Conservation (phyloP, 2,113 vertebrate genomes). For the Ornithorhynchus anatinus region DNA sequence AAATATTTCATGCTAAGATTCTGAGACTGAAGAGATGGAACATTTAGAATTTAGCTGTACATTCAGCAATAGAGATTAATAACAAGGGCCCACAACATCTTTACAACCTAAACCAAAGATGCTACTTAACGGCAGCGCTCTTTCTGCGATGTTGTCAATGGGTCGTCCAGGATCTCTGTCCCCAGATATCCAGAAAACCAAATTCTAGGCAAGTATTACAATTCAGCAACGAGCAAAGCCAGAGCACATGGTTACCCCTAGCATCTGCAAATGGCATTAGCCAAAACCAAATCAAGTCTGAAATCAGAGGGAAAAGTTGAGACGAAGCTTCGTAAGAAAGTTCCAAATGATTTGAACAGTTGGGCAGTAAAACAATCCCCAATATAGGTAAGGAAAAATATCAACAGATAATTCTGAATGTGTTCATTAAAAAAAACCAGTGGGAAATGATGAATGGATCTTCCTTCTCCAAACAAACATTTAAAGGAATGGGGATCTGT, state of each 20-base stretch:
- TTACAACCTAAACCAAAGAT: background rate
- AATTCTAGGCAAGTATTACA: slow-evolving; percentile 3
- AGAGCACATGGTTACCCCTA: background rate
- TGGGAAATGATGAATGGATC: background rate
- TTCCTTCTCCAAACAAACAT: background rate
- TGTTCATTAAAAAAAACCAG: background rate
- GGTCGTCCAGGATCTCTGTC: background rate
- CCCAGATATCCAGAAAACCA: background rate
- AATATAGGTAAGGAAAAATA: background rate
- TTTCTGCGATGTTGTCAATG: slow-evolving; percentile 6
- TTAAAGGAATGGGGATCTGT: background rate
- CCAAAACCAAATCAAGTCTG: no score
- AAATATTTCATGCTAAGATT: slow-evolving; percentile 63
- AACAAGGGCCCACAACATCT: background rate
- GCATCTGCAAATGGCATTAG: background rate
- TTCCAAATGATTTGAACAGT: background rate
- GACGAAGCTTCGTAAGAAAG: slow-evolving; percentile 1
- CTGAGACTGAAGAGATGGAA: slow-evolving; percentile 23
- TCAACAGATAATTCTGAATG: background rate
- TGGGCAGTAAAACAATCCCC: background rate
- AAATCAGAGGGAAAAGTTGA: slow-evolving; percentile 1
- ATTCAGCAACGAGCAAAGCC: background rate
- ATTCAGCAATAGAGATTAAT: background rate
- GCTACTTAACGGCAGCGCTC: background rate
- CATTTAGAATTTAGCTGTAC: background rate